phyloP scores from a whole-genome alignment of 2,113 vertebrate genomes.

The Mirounga angustirostris region DNA sequence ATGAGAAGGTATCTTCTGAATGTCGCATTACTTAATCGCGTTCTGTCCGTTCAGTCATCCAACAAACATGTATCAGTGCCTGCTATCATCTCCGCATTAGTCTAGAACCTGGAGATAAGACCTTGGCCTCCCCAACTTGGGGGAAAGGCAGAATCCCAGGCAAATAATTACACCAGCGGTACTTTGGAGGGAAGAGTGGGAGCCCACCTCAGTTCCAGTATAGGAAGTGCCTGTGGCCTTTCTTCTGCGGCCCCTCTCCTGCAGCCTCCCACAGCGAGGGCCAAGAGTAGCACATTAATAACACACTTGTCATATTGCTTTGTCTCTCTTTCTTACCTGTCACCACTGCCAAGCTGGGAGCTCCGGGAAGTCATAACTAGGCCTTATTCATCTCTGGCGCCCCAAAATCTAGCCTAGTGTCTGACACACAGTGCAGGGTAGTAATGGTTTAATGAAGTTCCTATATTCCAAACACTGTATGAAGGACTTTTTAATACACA shows the following conservation, averaged over 20 bases:
- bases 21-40: not conserved
- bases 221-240: not conserved
- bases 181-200: accelerated
- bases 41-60: not conserved
- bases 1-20: not conserved
- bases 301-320: not conserved
- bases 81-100: not conserved
- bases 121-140: not conserved
- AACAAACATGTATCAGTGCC: not conserved
- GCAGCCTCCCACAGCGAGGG: not conserved
- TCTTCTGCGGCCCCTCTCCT: not conserved
- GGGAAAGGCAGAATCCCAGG: not conserved
- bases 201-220: not conserved
- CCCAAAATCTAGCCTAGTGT: not conserved
- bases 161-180: not conserved
- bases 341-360: not conserved
- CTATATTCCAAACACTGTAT: not conserved
- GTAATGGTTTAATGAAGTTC: not conserved
- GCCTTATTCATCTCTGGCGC: not conserved
- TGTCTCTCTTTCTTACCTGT: not conserved
- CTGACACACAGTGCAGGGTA: not conserved
- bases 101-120: not conserved
- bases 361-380: not conserved
- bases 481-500: too few relatives aligned
- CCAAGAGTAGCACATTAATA: not conserved